These are phyloP conservation scores for Rotaria magnacalcarata DNA, from an alignment of 2,888 invertebrate species.

Conservation along the genomic window DNA sequence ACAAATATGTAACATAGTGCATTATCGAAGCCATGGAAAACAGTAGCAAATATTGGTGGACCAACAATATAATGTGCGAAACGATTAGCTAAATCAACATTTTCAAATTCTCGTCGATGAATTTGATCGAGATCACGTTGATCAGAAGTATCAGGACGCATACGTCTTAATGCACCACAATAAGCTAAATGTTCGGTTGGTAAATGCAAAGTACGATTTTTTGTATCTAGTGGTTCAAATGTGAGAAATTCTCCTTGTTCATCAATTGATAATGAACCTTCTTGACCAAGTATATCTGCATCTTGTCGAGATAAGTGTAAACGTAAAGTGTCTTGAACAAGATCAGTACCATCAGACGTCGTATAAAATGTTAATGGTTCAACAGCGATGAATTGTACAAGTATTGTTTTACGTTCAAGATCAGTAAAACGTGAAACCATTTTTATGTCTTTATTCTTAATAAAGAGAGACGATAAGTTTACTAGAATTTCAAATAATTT, in stretches of 20 bases:
- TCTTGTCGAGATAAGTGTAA: background rate
- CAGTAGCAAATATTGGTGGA: slow-evolving; percentile 7
- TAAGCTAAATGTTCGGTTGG: slow-evolving; percentile 17
- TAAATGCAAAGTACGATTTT: slow-evolving; percentile 12
- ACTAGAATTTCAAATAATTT: background rate
- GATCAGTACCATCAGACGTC: slow-evolving; percentile 9
- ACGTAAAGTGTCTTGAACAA: slow-evolving; percentile 28
- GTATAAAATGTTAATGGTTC: slow-evolving; percentile 27
- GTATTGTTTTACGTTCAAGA: background rate
- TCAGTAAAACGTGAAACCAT: background rate
- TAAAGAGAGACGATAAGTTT: background rate
- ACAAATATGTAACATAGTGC: slow-evolving; percentile 25
- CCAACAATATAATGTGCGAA: background rate
- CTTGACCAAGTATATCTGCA: background rate
- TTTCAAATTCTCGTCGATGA: slow-evolving; percentile 29
- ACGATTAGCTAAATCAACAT: slow-evolving; percentile 36
- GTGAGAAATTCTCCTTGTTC: slow-evolving; percentile 1
- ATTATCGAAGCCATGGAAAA: slow-evolving; percentile 31
- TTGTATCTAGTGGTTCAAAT: background rate
- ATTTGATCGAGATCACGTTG: background rate
- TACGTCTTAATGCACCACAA: slow-evolving; percentile 32
- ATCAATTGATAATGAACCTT: slow-evolving; percentile 1
- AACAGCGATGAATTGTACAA: background rate
- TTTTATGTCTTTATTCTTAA: background rate
- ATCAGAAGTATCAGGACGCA: background rate